These are phyloP conservation scores for Drosophila sproati DNA, from an alignment of 1,140 invertebrate species.

Conservation along the genomic window DNA sequence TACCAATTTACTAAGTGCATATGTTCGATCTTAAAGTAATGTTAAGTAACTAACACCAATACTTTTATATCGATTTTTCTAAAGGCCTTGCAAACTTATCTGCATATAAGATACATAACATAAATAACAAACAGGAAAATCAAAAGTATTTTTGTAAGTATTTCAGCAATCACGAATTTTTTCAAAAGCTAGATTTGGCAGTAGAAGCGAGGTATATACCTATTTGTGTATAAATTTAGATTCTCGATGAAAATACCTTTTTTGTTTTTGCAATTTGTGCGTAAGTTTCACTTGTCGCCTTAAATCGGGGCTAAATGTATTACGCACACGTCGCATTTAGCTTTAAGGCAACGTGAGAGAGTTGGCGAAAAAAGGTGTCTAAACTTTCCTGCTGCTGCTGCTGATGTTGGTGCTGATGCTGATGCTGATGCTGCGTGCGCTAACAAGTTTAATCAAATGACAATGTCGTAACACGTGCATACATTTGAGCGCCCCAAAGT, in stretches of 20 bases:
- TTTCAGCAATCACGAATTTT: no score
- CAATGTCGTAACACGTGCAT: constrained; percentile 77
- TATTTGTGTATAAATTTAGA: constrained; percentile 2
- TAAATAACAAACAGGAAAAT: no score
- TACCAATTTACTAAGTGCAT: no score
- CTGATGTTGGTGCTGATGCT: constrained; percentile 9
- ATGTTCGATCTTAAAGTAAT: neutral
- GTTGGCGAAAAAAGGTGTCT: constrained; percentile 31
- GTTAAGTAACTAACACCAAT: neutral
- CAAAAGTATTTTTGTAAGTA: no score
- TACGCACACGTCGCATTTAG: constrained; percentile 20
- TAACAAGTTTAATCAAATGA: constrained; percentile 82
- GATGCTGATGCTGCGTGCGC: constrained; percentile 38
- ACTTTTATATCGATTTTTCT: neutral
- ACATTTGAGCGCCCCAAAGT: constrained; percentile 53
- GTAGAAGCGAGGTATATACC: neutral
- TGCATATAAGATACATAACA: no score
- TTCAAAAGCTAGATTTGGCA: neutral
- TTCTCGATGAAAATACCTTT: neutral
- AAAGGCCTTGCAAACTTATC: no score
- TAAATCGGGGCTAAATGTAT: constrained; percentile 1
- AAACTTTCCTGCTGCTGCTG: constrained; percentile 32
- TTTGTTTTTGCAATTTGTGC: constrained; percentile 1
- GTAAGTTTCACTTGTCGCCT: constrained; percentile 3
- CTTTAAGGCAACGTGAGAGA: constrained; percentile 28